Percentiles rank a stretch among this genome's conserved stretches.
phyloP scores from a whole-genome alignment of 2,113 vertebrate genomes.

The Regulus satrapa region DNA sequence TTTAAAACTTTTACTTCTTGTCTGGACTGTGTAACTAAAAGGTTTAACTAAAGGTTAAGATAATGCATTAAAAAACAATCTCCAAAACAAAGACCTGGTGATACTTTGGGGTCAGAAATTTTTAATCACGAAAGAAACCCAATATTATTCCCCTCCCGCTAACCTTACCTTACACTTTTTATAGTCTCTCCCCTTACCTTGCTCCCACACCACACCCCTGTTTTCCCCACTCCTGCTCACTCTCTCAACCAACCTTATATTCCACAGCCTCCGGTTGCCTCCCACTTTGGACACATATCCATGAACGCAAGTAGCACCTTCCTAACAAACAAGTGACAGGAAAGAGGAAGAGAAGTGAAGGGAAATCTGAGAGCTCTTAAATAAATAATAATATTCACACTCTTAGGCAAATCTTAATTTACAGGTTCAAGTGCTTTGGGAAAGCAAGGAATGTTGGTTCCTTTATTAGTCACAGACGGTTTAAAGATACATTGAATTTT shows the following conservation, averaged over 20 bases:
- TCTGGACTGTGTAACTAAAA: not conserved
- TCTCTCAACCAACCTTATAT: not conserved
- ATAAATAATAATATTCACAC: constrained; percentile 51
- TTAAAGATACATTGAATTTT: not conserved
- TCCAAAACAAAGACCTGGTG: not conserved
- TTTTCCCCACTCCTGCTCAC: not conserved
- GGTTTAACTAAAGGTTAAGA: not conserved
- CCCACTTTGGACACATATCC: not conserved
- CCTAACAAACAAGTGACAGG: not conserved
- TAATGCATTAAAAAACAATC: not conserved
- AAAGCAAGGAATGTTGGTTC: not conserved
- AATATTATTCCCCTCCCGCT: constrained; percentile 7
- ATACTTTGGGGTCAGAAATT: not conserved
- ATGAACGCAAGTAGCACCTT: not conserved
- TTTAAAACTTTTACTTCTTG: not conserved
- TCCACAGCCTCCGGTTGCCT: not conserved
- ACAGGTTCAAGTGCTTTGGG: not conserved
- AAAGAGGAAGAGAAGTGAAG: not conserved
- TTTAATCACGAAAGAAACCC: constrained; percentile 33
- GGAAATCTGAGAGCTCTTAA: constrained; percentile 40
- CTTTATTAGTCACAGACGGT: not conserved
- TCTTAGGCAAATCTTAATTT: constrained; percentile 1
- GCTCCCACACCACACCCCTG: not conserved
- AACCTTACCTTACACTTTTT: constrained; percentile 8
- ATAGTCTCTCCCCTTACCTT: not conserved